Evolutionary conservation across 2,888 invertebrate species (phyloP).

Genomic region (Zygogramma bicolorata): DNA sequence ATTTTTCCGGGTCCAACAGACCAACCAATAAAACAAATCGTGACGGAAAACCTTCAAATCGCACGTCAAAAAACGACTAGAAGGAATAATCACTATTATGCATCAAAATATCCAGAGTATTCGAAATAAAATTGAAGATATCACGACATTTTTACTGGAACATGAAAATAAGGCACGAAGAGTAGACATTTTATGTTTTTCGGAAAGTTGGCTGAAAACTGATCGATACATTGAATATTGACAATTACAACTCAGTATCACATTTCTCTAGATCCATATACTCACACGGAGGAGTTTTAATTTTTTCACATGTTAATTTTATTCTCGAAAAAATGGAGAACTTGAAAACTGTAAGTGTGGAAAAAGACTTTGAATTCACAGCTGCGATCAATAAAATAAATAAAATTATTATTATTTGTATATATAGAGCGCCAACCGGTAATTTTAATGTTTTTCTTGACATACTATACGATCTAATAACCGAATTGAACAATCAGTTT

Average conservation of each 20-base stretch:
- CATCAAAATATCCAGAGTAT: neutral
- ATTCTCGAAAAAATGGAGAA: neutral
- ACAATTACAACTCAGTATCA: too few species aligned
- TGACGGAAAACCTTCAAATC: neutral
- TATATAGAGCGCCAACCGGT: too few species aligned
- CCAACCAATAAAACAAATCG: neutral
- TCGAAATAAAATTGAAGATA: neutral
- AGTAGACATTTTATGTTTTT: conserved; percentile 3
- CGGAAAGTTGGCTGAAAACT: conserved; percentile 12
- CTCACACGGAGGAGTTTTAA: neutral
- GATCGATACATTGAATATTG: conserved; percentile 6
- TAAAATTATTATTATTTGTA: too few species aligned
- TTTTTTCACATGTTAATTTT: neutral
- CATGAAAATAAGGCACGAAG: conserved; percentile 3
- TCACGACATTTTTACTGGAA: neutral
- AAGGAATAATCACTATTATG: neutral
- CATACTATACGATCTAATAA: neutral
- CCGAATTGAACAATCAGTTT: neutral
- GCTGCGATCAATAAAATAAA: neutral
- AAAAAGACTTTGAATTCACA: neutral
- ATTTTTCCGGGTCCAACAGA: neutral
- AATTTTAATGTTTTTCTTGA: neutral
- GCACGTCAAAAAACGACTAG: neutral
- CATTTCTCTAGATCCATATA: too few species aligned
- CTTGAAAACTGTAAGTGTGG: neutral